Base-by-base conservation (phyloP, 1,140 invertebrate genomes). In the Plodia interpunctella region DNA sequence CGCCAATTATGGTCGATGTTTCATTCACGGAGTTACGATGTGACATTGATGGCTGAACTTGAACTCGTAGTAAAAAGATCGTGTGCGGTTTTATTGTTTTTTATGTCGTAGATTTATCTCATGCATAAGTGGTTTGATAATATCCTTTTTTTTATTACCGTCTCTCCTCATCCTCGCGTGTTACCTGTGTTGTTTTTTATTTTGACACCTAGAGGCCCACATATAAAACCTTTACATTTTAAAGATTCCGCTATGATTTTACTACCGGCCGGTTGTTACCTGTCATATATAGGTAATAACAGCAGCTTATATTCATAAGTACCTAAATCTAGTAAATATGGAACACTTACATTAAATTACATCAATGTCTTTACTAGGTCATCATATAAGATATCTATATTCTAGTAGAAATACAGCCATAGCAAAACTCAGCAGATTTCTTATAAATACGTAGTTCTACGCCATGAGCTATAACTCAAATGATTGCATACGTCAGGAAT, bases 401-500 rank as follows among this genome's bases (percentile, higher is more conserved):
- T 51, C 55, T 69, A 76, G 66, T 63, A 11, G n/a, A 44, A 79
- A 80, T 86, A 66, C 59, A 79, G 59, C 59, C 67, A 81, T 73
- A 70, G 21, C 66, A 58, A 78, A 76, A 80, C 66, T 83, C 80
- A 80, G 80, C 78, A 76, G 71, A 78, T 81, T 78, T 76, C 77
- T 75, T 71, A 78, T 62, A 82, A 83, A 80, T 80, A 83, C 79
- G 72, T 78, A 78, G 66, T 74, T 63, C 73, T 76, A 70, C 78
- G 73, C 78, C 77, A 86, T 86, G 66, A 71, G 59, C 76, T 76
- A 88, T 88, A 86, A 85, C 86, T 83, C 74, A 86, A 88, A 88
- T 88, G 86, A 80, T 68, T 78, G 80, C 77, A 83, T 87, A 86
- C 82, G 79, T 86, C 74, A 78, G 76, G 86, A 86, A 88, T 88